Conservation (phyloP, 2,113 vertebrate genomes). For the Sylvia atricapilla region DNA sequence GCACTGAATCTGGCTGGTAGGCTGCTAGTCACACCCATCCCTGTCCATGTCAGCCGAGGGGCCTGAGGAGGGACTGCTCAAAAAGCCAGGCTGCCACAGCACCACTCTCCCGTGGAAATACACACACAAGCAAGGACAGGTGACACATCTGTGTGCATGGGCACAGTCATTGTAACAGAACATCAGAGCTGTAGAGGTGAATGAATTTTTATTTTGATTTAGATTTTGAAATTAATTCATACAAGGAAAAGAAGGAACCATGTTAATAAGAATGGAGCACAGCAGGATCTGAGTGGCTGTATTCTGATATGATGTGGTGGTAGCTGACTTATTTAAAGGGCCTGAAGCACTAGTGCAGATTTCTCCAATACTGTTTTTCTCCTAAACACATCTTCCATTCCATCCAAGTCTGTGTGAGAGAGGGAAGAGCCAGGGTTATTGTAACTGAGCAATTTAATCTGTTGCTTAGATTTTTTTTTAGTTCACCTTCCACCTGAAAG, state of each 20-base stretch:
- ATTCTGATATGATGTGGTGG: neutral
- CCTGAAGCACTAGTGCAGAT: neutral
- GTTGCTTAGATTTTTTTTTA: neutral
- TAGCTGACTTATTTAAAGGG: neutral
- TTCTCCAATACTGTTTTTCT: neutral
- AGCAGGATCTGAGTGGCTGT: neutral
- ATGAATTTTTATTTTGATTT: neutral
- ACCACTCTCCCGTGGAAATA: rapidly evolving
- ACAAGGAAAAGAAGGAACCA: neutral
- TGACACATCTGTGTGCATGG: neutral
- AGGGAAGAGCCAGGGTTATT: neutral
- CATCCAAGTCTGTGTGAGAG: neutral
- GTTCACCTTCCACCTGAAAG: neutral
- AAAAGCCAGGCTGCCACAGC: neutral
- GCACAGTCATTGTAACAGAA: neutral
- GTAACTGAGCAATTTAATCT: neutral
- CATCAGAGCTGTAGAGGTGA: neutral
- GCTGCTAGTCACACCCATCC: neutral
- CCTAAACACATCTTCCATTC: neutral
- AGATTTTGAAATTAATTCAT: neutral
- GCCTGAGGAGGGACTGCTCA: neutral
- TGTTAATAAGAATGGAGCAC: neutral
- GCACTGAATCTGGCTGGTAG: neutral
- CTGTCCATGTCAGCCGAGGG: neutral
- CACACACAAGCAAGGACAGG: rapidly evolving